These are phyloP conservation scores for Exephanes ischioxanthus DNA, from an alignment of 2,888 invertebrate species.

Conservation along the genomic window DNA sequence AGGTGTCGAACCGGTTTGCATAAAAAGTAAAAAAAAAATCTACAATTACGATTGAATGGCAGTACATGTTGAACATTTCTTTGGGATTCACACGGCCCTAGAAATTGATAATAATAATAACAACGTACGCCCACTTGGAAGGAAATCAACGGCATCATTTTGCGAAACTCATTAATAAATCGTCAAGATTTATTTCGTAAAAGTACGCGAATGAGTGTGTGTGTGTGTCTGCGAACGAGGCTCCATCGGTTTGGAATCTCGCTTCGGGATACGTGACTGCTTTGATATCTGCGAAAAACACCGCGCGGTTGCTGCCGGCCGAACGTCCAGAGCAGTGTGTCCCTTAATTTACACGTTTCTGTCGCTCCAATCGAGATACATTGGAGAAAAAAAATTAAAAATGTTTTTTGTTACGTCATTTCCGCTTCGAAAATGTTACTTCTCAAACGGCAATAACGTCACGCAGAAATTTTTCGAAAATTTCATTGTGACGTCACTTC, in stretches of 20 bases:
- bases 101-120: not conserved
- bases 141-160: not conserved
- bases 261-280: constrained; percentile 52
- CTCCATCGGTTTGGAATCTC: constrained; percentile 23
- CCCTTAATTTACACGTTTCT: too few relatives aligned
- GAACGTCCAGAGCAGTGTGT: not conserved
- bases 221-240: not conserved
- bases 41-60: not conserved
- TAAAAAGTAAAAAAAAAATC: not conserved
- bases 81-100: not conserved
- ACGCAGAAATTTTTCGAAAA: too few relatives aligned
- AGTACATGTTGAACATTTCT: not conserved
- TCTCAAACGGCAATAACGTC: too few relatives aligned
- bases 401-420: too few relatives aligned
- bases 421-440: too few relatives aligned
- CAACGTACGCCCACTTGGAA: not conserved
- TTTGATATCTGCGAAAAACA: constrained; percentile 55
- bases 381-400: too few relatives aligned
- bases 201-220: not conserved
- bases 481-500: too few relatives aligned
- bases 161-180: not conserved
- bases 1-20: not conserved
- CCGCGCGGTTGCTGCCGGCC: constrained; percentile 4
- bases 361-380: too few relatives aligned
- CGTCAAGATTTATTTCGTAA: not conserved